Evolutionary conservation across 2,797 vertebrate genomes (phyloP).

Genomic region (Bothrops alternatus): DNA sequence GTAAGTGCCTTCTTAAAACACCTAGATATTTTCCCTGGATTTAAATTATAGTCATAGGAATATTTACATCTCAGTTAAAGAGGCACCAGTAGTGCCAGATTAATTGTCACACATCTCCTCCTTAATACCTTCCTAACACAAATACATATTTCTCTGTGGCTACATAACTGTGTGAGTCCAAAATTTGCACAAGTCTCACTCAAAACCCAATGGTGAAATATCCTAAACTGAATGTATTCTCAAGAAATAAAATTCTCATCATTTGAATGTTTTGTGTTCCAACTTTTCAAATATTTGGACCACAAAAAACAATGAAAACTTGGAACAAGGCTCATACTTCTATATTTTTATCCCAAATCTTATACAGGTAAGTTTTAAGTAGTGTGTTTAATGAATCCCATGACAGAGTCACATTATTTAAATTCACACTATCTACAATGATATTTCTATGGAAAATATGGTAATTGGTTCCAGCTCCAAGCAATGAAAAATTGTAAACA

Average conservation of each 20-base stretch:
- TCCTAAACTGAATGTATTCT: neutral
- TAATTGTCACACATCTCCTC: neutral
- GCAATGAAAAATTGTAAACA: neutral
- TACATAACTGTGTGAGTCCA: neutral
- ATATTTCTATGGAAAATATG: neutral
- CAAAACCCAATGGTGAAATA: neutral
- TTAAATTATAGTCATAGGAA: neutral
- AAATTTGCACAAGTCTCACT: neutral
- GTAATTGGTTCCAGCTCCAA: neutral
- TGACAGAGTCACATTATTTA: neutral
- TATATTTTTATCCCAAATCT: neutral
- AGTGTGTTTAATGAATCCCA: neutral
- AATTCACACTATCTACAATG: neutral
- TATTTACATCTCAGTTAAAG: neutral
- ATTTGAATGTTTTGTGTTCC: neutral
- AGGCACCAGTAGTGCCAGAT: neutral
- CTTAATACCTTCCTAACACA: neutral
- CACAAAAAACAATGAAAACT: neutral
- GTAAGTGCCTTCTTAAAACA: neutral
- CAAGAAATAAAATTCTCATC: neutral
- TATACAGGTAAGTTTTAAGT: neutral
- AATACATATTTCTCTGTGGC: neutral
- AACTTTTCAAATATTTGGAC: neutral
- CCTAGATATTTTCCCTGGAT: neutral
- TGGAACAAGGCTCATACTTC: neutral